Evolutionary conservation across 2,888 invertebrate species (phyloP), one percentile per base, ranked within the genome.

Genomic region (Eupithecia subumbrata): DNA sequence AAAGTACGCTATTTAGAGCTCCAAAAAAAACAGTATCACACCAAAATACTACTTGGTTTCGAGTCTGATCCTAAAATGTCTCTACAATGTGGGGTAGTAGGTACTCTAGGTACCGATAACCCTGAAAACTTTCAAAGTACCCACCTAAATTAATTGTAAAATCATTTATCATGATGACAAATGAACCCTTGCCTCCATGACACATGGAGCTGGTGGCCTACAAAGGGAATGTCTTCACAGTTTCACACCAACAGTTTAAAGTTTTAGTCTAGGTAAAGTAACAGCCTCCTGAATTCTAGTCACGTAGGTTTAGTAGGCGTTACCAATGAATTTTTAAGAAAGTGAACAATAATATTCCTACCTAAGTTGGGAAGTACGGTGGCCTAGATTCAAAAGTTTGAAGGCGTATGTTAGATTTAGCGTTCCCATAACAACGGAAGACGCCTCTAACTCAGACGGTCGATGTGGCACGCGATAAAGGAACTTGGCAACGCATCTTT

Each of bases 101-200:
- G 40, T 40, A 40, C 30, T 30, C 30, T 30, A 30, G 30, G 30
- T 40, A 40, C 8, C 12, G 14, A n/a, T n/a, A n/a, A n/a, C 14
- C 2, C 2, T 88, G 69, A 45, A 56, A 56, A 18, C 52, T 56
- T 56, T 56, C 11, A 56, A n/a, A 56, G n/a, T 56, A 40, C 40
- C 40, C 9, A 40, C 40, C 40, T 8, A 40, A 40, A 40, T 40
- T 8, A 40, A 40, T 40, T 40, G 0, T 18, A 48, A 48, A 18
- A 48, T 48, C 5, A 48, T 48, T 18, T 48, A 48, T 48, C 18
- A 48, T 48, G 43, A 48, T 48, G 43, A 43, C 18, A 48, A 48
- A 48, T 48, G 18, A 18, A 48, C 8, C 5, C 45, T 45, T 45
- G 45, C 18, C 7, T 7, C 48, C 3, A n/a, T n/a, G 52, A 52